phyloP scores from a whole-genome alignment of 2,113 vertebrate species.

The Pelusios castaneus region DNA sequence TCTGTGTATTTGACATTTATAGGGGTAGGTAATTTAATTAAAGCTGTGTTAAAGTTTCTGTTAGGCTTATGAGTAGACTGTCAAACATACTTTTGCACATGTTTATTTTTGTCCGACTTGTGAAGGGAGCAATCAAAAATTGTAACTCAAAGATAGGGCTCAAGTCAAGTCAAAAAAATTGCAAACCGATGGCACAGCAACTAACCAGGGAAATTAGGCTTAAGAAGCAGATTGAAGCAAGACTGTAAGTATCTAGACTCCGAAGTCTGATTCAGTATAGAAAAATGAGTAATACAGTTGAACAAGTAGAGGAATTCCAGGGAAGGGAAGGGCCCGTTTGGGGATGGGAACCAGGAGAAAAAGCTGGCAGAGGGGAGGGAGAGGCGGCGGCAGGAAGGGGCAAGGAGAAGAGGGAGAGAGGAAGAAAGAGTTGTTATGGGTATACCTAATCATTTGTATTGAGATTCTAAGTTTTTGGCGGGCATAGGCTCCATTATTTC shows the following conservation, averaged over 20 bases:
- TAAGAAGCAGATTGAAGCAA: background rate
- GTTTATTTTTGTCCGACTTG: background rate
- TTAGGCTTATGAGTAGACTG: background rate
- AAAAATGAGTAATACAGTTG: rapidly evolving
- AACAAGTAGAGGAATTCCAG: background rate
- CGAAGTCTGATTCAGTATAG: background rate
- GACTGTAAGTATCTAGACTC: background rate
- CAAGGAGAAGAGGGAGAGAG: too few species aligned
- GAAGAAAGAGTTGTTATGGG: background rate
- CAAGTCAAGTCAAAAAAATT: background rate
- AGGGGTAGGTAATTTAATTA: background rate
- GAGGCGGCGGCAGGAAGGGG: background rate
- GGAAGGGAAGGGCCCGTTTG: background rate
- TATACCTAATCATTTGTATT: background rate
- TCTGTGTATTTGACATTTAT: too few species aligned
- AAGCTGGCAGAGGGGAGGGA: too few species aligned
- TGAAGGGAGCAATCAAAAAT: background rate
- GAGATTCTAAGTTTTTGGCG: background rate
- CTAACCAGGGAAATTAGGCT: background rate
- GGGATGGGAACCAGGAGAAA: background rate
- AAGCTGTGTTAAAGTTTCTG: background rate
- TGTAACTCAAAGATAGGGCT: background rate
- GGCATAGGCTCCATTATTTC: background rate
- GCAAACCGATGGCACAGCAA: background rate
- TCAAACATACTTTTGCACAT: too few species aligned